Base-by-base conservation (phyloP, 2,113 vertebrate species). In the Saccopteryx bilineata region DNA sequence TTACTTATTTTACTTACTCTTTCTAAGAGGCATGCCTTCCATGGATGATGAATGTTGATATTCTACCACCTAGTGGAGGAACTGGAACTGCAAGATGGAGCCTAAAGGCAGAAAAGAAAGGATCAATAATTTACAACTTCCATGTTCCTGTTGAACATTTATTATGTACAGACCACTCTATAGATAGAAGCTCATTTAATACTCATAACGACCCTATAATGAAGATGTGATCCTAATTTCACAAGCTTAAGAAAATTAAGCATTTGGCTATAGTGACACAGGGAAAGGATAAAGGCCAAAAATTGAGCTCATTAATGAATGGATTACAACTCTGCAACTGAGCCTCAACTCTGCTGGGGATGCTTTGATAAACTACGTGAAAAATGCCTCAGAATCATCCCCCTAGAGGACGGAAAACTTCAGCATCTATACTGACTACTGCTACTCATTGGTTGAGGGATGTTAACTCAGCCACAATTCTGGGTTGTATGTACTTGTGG, bases 41-140 rank as follows among this genome's bases (percentile, higher is more conserved):
- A 15, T 60, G 69, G 48, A 88, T 92, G 46, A 97, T 96, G 97
- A 91, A 61, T 97, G 97, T 97, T 97, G 82, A 94, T 96, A 83
- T 95, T 97, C 96, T 97, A 97, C 95, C 97, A 97, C 96, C 97
- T 97, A 97, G 96, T 98, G 97, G 97, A 84, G 7, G 14, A 96
- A 93, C n/a, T 83, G 82, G 86, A 91, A 83, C 69, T 93, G 60
- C 93, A 87, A 60, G 19, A 86, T 79, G 65, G 74, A 87, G 88
- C 54, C 80, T 68, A 84, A 72, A 96, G 60, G 21, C 79, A 24
- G 46, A 76, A 95, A 91, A 86, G 11, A 84, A 92, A 54, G 26
- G 9, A 87, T 93, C 39, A 61, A 31, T 23, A 48, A 66, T 56
- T 33, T 63, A 83, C 46, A 4, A 75, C 31, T 28, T 50, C 33